These are phyloP conservation scores for Spodoptera litura DNA, from an alignment of 1,140 invertebrate species.

Conservation along the genomic window DNA sequence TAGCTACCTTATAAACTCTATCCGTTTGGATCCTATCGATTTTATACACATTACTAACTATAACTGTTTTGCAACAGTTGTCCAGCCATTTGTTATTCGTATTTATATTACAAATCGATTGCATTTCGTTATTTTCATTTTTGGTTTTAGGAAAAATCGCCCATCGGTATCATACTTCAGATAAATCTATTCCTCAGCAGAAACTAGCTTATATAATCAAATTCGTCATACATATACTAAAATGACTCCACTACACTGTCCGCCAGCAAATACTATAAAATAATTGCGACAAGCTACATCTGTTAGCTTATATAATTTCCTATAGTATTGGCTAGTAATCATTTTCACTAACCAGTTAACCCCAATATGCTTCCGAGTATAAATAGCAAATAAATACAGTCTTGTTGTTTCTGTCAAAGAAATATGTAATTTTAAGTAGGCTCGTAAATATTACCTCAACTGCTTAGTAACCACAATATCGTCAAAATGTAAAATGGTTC, in stretches of 20 bases:
- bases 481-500: conserved; percentile 37
- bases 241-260: conserved; percentile 23
- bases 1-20: conserved; percentile 77
- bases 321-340: conserved; percentile 29
- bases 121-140: conserved; percentile 35
- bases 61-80: conserved; percentile 28
- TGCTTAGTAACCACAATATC: conserved; percentile 33
- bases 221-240: conserved; percentile 41
- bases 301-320: conserved; percentile 7
- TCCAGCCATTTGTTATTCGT: conserved; percentile 29
- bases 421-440: conserved; percentile 50
- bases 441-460: conserved; percentile 42
- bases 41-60: conserved; percentile 56
- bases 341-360: conserved; percentile 51
- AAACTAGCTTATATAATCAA: conserved; percentile 43
- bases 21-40: conserved; percentile 62
- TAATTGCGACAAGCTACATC: conserved; percentile 9
- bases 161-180: conserved; percentile 40
- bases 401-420: conserved; percentile 53
- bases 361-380: conserved; percentile 38
- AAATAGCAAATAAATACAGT: conserved; percentile 55
- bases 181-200: conserved; percentile 46
- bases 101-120: conserved; percentile 43
- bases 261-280: conserved; percentile 29
- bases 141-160: conserved; percentile 47